Percentiles rank a stretch among this genome's conserved stretches.
These are phyloP conservation scores for Channa striata DNA, from an alignment of 2,797 vertebrate genomes.

Conservation along the genomic window DNA sequence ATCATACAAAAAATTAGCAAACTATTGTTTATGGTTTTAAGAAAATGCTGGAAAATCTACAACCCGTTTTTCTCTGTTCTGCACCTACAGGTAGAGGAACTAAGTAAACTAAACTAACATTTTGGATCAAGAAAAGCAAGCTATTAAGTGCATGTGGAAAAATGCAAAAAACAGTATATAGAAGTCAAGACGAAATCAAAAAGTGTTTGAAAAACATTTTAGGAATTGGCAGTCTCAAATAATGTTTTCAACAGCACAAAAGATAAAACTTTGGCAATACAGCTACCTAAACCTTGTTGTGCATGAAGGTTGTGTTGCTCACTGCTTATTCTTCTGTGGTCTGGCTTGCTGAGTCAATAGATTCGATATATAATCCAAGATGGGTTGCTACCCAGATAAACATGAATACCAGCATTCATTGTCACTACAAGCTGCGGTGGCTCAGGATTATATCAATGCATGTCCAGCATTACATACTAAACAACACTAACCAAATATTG, in stretches of 20 bases:
- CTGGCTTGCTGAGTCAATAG: conserved; percentile 32
- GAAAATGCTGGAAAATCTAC: background rate
- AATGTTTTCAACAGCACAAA: conserved; percentile 19
- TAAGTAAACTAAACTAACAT: too few relatives aligned
- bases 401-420: conserved; percentile 45
- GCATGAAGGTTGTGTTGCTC: conserved; percentile 32
- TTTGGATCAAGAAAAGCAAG: background rate
- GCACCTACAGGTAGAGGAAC: background rate
- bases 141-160: background rate
- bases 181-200: background rate
- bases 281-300: conserved; percentile 20
- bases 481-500: conserved; percentile 64
- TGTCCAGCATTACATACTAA: conserved; percentile 36
- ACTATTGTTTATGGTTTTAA: background rate
- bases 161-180: background rate
- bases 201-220: background rate
- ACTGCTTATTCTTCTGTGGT: conserved; percentile 27
- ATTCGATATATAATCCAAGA: conserved; percentile 36
- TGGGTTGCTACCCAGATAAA: conserved; percentile 44
- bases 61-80: conserved; percentile 14
- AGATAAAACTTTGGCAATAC: conserved; percentile 14
- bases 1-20: conserved; percentile 3
- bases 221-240: conserved; percentile 12
- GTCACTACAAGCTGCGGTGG: conserved; percentile 38
- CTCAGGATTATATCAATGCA: conserved; percentile 52